Evolutionary conservation across 2,797 vertebrate species (phyloP).

Genomic region (Carcharodon carcharias): DNA sequence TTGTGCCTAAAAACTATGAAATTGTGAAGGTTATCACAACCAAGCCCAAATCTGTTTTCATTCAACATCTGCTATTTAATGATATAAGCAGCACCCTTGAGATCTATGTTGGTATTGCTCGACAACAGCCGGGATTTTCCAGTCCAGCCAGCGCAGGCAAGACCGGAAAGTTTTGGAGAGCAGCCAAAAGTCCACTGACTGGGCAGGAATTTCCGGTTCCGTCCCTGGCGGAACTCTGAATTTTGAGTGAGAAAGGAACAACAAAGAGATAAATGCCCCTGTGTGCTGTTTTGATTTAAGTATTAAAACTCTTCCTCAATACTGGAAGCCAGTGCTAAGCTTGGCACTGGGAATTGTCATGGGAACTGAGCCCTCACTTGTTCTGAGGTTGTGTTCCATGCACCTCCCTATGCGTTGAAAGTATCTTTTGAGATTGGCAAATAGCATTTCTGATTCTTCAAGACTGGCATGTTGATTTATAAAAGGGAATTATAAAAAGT

Average conservation of each 20-base stretch:
- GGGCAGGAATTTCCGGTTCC: no score
- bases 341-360: background rate
- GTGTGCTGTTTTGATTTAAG: background rate
- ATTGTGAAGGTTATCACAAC: background rate
- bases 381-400: background rate
- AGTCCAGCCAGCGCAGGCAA: no score
- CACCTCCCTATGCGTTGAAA: background rate
- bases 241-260: background rate
- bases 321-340: background rate
- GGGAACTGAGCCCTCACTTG: background rate
- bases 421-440: background rate
- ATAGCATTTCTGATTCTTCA: background rate
- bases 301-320: background rate
- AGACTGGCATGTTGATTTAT: background rate
- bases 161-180: no score
- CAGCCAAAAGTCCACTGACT: no score
- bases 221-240: background rate
- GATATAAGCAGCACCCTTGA: no score
- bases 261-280: background rate
- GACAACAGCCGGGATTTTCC: no score
- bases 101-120: no score
- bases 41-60: background rate
- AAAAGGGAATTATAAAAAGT: background rate
- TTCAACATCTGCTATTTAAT: no score
- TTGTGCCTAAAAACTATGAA: background rate